These are phyloP conservation scores for Ectemnius lituratus DNA, from an alignment of 2,888 invertebrate species.

Conservation along the genomic window DNA sequence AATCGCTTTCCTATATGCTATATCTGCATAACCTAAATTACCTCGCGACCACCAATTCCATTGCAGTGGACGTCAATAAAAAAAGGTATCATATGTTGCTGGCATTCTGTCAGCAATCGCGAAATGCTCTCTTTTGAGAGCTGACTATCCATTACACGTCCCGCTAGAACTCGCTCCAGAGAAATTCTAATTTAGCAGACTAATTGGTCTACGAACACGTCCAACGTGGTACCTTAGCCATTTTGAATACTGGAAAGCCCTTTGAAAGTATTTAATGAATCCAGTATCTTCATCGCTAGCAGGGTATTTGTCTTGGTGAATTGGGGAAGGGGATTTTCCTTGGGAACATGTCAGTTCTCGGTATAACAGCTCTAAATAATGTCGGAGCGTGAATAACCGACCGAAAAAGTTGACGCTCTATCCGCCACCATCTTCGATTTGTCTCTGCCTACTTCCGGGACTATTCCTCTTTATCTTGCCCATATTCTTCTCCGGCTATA, in stretches of 20 bases:
- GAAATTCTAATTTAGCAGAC: no score
- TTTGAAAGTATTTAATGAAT: slow-evolving; percentile 46
- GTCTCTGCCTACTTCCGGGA: slow-evolving; percentile 20
- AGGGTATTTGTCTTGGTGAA: slow-evolving; percentile 48
- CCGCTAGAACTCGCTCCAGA: no score
- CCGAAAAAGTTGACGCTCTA: slow-evolving; percentile 50
- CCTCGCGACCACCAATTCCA: no score
- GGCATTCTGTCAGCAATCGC: no score
- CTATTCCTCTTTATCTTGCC: slow-evolving; percentile 7
- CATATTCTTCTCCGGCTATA: slow-evolving; percentile 15
- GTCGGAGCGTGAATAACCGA: slow-evolving; percentile 60
- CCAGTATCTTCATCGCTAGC: slow-evolving; percentile 39
- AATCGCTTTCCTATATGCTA: neutral
- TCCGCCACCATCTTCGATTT: slow-evolving; percentile 40
- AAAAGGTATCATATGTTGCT: no score
- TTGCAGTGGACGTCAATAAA: no score
- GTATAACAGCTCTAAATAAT: slow-evolving; percentile 59
- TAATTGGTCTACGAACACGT: no score
- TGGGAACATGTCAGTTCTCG: slow-evolving; percentile 51
- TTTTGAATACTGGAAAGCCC: no score
- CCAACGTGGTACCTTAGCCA: no score
- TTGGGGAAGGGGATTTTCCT: slow-evolving; percentile 54
- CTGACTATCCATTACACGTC: no score
- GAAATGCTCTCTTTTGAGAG: no score
- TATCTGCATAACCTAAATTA: no score